Percentiles rank a stretch among this genome's conserved stretches.
These are phyloP conservation scores for Linepithema humile DNA, from an alignment of 1,140 invertebrate species.

Conservation along the genomic window DNA sequence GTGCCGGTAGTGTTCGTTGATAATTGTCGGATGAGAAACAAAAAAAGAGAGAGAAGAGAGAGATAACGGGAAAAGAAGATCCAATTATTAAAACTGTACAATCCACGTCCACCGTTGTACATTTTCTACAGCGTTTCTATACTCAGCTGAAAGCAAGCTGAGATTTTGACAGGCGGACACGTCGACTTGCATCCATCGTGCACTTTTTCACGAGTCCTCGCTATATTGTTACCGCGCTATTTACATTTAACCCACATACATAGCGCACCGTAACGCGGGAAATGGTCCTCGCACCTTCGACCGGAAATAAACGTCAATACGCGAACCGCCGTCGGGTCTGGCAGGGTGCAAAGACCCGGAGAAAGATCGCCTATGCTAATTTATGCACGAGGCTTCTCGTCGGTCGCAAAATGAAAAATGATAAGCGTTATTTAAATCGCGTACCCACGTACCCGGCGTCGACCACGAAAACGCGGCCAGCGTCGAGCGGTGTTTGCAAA, in stretches of 20 bases:
- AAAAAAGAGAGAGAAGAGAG: too few relatives aligned
- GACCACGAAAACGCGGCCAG: slow-evolving; percentile 3
- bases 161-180: neutral
- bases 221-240: slow-evolving; percentile 19
- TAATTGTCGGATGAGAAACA: too few relatives aligned
- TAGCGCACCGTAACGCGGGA: slow-evolving; percentile 30
- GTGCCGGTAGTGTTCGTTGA: too few relatives aligned
- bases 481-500: slow-evolving; percentile 72
- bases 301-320: slow-evolving; percentile 47
- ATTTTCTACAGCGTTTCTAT: neutral
- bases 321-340: too few relatives aligned
- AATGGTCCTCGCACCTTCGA: slow-evolving; percentile 34
- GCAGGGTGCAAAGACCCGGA: neutral
- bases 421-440: slow-evolving; percentile 72
- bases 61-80: too few relatives aligned
- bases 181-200: neutral
- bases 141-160: neutral
- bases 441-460: neutral
- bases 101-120: neutral
- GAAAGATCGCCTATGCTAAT: slow-evolving; percentile 60
- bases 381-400: slow-evolving; percentile 49
- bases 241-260: slow-evolving; percentile 42
- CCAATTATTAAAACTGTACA: neutral
- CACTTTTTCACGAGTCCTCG: neutral
- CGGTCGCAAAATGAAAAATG: slow-evolving; percentile 64